These are phyloP conservation scores for Tenrec ecaudatus DNA, from an alignment of 2,113 vertebrate genomes.

Conservation along the genomic window DNA sequence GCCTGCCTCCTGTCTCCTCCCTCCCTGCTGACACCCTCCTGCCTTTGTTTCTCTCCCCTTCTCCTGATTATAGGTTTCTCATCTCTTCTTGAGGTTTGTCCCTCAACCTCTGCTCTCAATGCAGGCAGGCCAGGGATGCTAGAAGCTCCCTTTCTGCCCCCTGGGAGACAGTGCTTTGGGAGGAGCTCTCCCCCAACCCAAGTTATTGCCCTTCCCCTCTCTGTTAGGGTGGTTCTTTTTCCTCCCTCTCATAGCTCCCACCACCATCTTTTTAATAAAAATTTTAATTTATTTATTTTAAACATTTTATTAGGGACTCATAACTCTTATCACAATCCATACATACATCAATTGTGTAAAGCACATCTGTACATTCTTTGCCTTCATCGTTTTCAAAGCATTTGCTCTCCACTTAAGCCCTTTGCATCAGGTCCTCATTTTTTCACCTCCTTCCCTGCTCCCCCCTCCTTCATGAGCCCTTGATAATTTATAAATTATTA, in stretches of 20 bases:
- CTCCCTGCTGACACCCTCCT: background rate
- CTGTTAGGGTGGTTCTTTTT: background rate
- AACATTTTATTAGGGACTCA: no score
- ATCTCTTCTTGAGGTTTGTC: background rate
- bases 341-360: no score
- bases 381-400: no score
- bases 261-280: no score
- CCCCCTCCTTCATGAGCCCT: no score
- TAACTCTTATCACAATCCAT: no score
- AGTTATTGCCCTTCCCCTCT: background rate
- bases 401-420: no score
- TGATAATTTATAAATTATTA: no score
- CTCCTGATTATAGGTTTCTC: background rate
- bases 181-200: background rate
- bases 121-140: background rate
- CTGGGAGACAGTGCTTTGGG: background rate
- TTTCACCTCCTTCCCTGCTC: no score
- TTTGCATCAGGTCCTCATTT: no score
- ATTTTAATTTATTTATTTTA: no score
- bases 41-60: conserved; percentile 37
- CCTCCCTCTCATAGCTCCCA: background rate
- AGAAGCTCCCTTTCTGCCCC: background rate
- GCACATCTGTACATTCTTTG: no score
- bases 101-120: background rate
- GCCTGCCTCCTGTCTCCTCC: background rate